Evolutionary conservation across 1,140 invertebrate species (phyloP), one percentile per base, ranked within the genome.

Genomic region (Cotesia glomerata): DNA sequence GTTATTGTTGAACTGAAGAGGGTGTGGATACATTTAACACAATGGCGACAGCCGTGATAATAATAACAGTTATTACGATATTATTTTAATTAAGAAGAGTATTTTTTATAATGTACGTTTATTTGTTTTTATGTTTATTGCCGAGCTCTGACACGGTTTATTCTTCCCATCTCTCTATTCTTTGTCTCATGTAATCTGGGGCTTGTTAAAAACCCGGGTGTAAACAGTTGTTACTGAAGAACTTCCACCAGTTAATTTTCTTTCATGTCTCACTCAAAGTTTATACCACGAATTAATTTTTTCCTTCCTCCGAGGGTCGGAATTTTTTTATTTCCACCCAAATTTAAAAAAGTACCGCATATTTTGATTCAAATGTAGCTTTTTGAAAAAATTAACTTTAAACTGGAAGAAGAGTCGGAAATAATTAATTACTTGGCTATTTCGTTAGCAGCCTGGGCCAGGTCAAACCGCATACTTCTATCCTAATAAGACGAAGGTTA

Each of bases 401-500:
- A 26, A 26, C 26, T 0, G 26, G 26, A n/a, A n/a, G n/a, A n/a
- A n/a, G n/a, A 26, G 26, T 26, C 26, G 26, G 56, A 18, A 32
- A 13, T 61, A 61, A 61, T 26, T 61, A 64, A 64, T 64, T 32
- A 35, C 16, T 14, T 36, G 34, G 34, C 62, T 64, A 64, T 49
- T 61, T 26, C 18, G 62, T 39, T n/a, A 64, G 8, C 32, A 35
- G 62, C 2, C 9, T 64, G 34, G 5, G 34, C 39, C 56, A 26
- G 65, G 65, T 52, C 65, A 52, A 26, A 67, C 65, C 65, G 39
- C 77, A 78, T 80, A 77, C 78, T 76, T 62, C 69, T 75, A 72
- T 61, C 65, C 75, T 82, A 84, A 84, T 85, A 84, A 82, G 83
- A 82, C 79, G 79, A 80, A 83, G 83, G 81, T 84, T 84, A 80